Percentiles rank a stretch among this genome's conserved stretches.
These are phyloP conservation scores for Sebastolobus alascanus DNA, from an alignment of 2,797 vertebrate species.

Conservation along the genomic window DNA sequence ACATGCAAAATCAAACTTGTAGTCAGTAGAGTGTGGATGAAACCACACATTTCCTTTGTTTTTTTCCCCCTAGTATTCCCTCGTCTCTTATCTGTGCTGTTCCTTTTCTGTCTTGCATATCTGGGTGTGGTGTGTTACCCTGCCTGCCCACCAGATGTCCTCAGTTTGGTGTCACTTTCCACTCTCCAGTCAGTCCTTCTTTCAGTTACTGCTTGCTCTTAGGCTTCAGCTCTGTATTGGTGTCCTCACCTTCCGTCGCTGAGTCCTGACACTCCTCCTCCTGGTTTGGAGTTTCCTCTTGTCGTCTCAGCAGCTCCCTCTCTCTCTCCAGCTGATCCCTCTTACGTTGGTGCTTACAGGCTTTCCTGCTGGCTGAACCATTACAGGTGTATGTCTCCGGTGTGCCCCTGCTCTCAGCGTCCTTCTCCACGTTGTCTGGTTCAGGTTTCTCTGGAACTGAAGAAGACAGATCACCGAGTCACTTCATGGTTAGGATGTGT, in stretches of 20 bases:
- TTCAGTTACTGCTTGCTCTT: neutral
- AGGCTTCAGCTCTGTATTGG: neutral
- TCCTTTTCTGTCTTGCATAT: neutral
- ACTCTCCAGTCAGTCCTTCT: neutral
- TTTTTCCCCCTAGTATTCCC: neutral
- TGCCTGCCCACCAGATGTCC: constrained; percentile 62
- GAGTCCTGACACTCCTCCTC: constrained; percentile 62
- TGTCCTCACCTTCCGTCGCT: constrained; percentile 59
- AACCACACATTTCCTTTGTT: neutral
- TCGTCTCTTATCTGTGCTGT: neutral
- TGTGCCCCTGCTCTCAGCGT: constrained; percentile 65
- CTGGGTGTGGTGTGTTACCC: constrained; percentile 10
- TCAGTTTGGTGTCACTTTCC: constrained; percentile 15
- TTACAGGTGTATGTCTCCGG: constrained; percentile 75
- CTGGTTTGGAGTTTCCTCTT: constrained; percentile 62
- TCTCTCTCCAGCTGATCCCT: constrained; percentile 80
- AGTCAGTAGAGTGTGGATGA: neutral
- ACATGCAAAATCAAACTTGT: neutral
- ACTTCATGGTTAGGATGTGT: neutral
- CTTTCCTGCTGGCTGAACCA: constrained; percentile 74
- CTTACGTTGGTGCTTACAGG: constrained; percentile 85
- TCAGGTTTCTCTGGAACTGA: constrained; percentile 52
- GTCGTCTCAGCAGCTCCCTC: constrained; percentile 79
- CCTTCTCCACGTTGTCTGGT: constrained; percentile 65
- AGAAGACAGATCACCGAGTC: neutral